Evolutionary conservation across 1,140 invertebrate genomes (phyloP).

Genomic region (Ephestia elutella): DNA sequence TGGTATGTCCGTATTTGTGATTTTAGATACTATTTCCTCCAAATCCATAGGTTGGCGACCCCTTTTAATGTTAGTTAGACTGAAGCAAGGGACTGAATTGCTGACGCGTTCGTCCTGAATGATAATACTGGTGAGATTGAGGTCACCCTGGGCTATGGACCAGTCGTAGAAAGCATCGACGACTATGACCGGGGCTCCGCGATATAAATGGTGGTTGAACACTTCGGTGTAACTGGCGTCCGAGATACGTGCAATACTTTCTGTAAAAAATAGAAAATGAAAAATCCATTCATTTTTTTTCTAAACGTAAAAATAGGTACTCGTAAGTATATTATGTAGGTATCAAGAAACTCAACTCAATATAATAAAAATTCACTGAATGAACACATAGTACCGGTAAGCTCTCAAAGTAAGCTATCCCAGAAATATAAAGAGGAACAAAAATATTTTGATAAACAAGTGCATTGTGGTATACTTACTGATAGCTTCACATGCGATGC

Average conservation of each 20-base stretch:
- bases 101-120: slow-evolving; percentile 76
- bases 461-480: too few relatives aligned
- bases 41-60: slow-evolving; percentile 77
- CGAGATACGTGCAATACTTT: slow-evolving; percentile 77
- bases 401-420: too few relatives aligned
- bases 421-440: neutral
- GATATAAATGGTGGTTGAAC: slow-evolving; percentile 79
- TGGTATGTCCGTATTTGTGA: slow-evolving; percentile 78
- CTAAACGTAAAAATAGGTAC: too few relatives aligned
- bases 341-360: too few relatives aligned
- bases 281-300: too few relatives aligned
- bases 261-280: slow-evolving; percentile 57
- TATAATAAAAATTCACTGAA: too few relatives aligned
- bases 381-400: too few relatives aligned
- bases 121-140: slow-evolving; percentile 79
- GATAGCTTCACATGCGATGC: slow-evolving; percentile 67
- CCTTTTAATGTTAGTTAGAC: slow-evolving; percentile 81
- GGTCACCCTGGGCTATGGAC: slow-evolving; percentile 78
- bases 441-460: neutral
- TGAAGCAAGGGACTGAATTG: slow-evolving; percentile 80
- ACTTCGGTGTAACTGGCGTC: slow-evolving; percentile 79
- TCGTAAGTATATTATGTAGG: too few relatives aligned
- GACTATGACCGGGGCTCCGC: slow-evolving; percentile 83
- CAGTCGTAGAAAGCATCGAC: slow-evolving; percentile 82
- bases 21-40: slow-evolving; percentile 78